These are phyloP conservation scores for Liasis olivaceus DNA, from an alignment of 2,797 vertebrate genomes.

Conservation along the genomic window DNA sequence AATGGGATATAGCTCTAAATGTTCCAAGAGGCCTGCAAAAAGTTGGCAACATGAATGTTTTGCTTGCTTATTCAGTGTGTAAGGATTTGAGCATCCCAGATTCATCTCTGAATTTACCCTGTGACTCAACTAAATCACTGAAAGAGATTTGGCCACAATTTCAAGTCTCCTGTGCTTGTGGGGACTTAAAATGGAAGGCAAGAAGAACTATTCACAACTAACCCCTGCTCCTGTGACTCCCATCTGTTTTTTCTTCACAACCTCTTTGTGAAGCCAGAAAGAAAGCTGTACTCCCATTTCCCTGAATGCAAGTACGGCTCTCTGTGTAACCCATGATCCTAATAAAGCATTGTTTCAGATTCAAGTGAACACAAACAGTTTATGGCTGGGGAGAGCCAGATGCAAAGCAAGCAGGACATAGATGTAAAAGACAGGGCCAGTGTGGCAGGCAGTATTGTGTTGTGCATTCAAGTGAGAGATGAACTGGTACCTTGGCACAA, in stretches of 20 bases:
- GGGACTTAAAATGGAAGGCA: neutral
- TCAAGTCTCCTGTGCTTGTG: neutral
- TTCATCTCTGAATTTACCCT: neutral
- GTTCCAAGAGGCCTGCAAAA: neutral
- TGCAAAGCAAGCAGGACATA: neutral
- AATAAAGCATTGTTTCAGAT: neutral
- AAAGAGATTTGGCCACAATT: neutral
- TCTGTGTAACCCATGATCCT: neutral
- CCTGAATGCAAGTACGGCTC: neutral
- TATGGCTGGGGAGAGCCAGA: neutral
- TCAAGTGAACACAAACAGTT: neutral
- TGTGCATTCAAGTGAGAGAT: neutral
- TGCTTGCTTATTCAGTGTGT: neutral
- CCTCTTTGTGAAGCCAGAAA: neutral
- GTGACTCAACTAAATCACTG: neutral
- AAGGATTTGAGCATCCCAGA: neutral
- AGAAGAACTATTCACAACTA: neutral
- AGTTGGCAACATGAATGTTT: neutral
- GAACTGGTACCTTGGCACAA: neutral
- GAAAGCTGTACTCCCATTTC: neutral
- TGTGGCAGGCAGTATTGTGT: neutral
- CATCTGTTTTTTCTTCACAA: neutral
- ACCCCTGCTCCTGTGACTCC: neutral
- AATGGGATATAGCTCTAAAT: neutral
- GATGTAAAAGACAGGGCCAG: neutral